A percentile compares a stretch with the other conserved stretches of the same genome.
Conservation (phyloP, 92 coral and sea anemone genomes). For the Heliopora coerulea region DNA sequence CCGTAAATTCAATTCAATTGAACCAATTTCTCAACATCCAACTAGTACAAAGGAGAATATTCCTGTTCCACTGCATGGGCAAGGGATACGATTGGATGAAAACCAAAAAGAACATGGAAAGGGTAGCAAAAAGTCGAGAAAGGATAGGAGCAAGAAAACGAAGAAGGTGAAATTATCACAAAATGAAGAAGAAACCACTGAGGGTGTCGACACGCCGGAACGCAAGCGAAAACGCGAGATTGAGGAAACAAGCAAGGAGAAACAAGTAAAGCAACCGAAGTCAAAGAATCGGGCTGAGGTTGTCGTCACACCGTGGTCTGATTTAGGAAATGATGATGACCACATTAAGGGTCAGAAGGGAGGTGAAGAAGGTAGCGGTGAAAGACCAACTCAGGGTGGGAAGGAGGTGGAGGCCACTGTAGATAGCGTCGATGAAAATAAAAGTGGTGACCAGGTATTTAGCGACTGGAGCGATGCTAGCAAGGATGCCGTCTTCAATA, state of each 20-base stretch:
- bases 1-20: too few relatives aligned
- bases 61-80: slow-evolving; percentile 34
- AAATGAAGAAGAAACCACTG: slow-evolving; percentile 42
- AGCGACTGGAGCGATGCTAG: slow-evolving; percentile 99
- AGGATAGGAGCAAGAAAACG: slow-evolving; percentile 61
- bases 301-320: slow-evolving; percentile 84
- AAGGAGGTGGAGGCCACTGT: slow-evolving; percentile 36
- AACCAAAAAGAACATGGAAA: slow-evolving; percentile 65
- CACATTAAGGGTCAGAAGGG: slow-evolving; percentile 41
- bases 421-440: slow-evolving; percentile 22
- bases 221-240: slow-evolving; percentile 23
- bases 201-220: slow-evolving; percentile 31
- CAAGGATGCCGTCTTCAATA: slow-evolving; percentile 72
- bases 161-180: slow-evolving; percentile 62
- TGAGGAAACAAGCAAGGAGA: slow-evolving; percentile 37
- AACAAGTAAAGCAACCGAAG: slow-evolving; percentile 76
- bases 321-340: slow-evolving; percentile 68
- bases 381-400: slow-evolving; percentile 6
- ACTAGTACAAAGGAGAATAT: slow-evolving; percentile 52
- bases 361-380: slow-evolving; percentile 7
- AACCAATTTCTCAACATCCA: slow-evolving; percentile 24
- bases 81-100: slow-evolving; percentile 27
- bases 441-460: slow-evolving; percentile 49
- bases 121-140: slow-evolving; percentile 72
- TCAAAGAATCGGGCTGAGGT: slow-evolving; percentile 82